phyloP scores from a whole-genome alignment of 2,888 invertebrate genomes.

The Caenorhabditis macrosperma region DNA sequence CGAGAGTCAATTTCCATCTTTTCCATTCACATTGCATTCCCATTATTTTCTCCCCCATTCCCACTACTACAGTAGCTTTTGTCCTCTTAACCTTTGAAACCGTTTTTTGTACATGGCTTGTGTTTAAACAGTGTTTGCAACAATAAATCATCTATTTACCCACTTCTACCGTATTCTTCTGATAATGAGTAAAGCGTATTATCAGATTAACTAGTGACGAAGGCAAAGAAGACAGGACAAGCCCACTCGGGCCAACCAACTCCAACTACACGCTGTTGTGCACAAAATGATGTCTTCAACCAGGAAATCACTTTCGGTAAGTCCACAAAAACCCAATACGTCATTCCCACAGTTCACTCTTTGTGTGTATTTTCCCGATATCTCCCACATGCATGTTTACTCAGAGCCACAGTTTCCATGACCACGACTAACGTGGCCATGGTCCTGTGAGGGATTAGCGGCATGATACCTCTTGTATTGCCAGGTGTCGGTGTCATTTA shows the following conservation, averaged over 20 bases:
- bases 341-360: not conserved
- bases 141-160: conserved; percentile 46
- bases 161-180: conserved; percentile 35
- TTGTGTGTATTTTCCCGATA: not conserved
- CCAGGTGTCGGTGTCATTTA: conserved; percentile 31
- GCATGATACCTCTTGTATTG: conserved; percentile 36
- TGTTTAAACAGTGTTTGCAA: conserved; percentile 29
- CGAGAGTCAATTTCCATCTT: too few relatives aligned
- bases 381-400: conserved; percentile 3
- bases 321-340: not conserved
- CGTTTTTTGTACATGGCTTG: not conserved
- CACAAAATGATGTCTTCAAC: not conserved
- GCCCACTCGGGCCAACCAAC: not conserved
- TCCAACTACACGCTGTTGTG: not conserved
- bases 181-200: conserved; percentile 19
- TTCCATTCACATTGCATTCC: not conserved
- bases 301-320: not conserved
- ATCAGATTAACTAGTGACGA: conserved; percentile 42
- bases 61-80: not conserved
- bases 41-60: not conserved
- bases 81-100: not conserved
- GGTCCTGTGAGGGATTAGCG: conserved; percentile 43
- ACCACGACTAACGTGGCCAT: conserved; percentile 6
- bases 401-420: conserved; percentile 19
- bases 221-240: conserved; percentile 3